These are phyloP conservation scores for Drusus annulatus DNA, from an alignment of 1,140 invertebrate species.

Conservation along the genomic window DNA sequence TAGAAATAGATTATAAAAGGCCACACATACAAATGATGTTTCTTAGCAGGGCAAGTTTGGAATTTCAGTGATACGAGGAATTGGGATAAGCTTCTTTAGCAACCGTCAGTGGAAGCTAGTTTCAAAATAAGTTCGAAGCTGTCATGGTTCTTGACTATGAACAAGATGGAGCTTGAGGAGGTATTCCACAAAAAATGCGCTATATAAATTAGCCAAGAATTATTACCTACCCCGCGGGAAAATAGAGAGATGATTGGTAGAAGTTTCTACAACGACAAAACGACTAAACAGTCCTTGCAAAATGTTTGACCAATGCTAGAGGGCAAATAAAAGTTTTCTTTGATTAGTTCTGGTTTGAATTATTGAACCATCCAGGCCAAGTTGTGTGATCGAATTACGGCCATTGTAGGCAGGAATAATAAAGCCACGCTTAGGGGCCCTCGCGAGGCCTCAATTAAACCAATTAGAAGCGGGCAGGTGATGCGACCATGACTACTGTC, in stretches of 20 bases:
- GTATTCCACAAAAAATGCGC: too few species aligned
- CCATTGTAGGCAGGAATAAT: neutral
- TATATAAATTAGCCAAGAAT: too few species aligned
- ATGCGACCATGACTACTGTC: neutral
- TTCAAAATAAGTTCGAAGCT: too few species aligned
- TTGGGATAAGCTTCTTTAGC: constrained; percentile 14
- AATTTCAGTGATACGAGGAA: constrained; percentile 2
- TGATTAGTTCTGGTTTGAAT: neutral
- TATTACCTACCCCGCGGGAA: too few species aligned
- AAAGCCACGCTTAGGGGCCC: neutral
- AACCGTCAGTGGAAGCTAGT: too few species aligned
- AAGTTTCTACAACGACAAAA: too few species aligned
- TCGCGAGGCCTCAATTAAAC: constrained; percentile 5
- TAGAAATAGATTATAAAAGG: constrained; percentile 4
- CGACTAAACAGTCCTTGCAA: too few species aligned
- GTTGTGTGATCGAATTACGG: constrained; percentile 27
- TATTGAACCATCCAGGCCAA: constrained; percentile 8
- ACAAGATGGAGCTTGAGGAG: too few species aligned
- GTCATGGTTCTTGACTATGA: neutral
- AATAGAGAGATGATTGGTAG: too few species aligned
- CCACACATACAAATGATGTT: neutral
- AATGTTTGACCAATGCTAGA: neutral
- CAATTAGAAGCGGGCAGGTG: constrained; percentile 19
- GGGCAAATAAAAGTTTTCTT: neutral
- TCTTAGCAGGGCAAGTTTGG: neutral